phyloP scores from a whole-genome alignment of 2,113 vertebrate species.

The Lampris megalopsis region DNA sequence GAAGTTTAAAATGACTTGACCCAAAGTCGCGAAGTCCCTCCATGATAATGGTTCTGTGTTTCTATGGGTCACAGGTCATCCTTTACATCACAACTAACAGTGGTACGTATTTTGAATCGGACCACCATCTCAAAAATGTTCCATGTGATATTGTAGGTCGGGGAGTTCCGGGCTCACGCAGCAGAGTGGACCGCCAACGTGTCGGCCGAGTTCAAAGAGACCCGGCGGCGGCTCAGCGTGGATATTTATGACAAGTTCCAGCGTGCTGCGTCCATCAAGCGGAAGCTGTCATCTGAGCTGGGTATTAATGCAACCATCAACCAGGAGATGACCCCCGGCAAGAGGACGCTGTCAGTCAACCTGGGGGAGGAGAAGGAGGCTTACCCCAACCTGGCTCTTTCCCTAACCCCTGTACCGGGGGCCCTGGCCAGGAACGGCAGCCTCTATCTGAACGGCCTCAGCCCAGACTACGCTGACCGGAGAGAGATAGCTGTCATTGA shows the following conservation, averaged over 20 bases:
- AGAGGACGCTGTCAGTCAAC: conserved; percentile 93
- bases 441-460: conserved; percentile 97
- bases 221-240: conserved; percentile 92
- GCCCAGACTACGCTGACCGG: conserved; percentile 88
- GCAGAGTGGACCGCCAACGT: conserved; percentile 98
- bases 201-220: conserved; percentile 98
- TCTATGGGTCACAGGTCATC: no score
- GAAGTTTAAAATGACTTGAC: no score
- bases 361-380: conserved; percentile 84
- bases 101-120: no score
- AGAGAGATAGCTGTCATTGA: conserved; percentile 92
- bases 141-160: conserved; percentile 83
- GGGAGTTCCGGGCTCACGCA: conserved; percentile 95
- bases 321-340: conserved; percentile 94
- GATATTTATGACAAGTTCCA: conserved; percentile 99
- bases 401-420: conserved; percentile 76
- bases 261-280: conserved; percentile 95
- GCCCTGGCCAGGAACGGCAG: conserved; percentile 86
- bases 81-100: no score
- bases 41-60: no score
- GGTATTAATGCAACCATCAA: conserved; percentile 83
- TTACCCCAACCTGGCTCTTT: conserved; percentile 80
- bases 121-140: not conserved
- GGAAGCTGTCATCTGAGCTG: conserved; percentile 95
- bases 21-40: no score